phyloP scores from a whole-genome alignment of 2,888 invertebrate species.

The Sicus ferrugineus region DNA sequence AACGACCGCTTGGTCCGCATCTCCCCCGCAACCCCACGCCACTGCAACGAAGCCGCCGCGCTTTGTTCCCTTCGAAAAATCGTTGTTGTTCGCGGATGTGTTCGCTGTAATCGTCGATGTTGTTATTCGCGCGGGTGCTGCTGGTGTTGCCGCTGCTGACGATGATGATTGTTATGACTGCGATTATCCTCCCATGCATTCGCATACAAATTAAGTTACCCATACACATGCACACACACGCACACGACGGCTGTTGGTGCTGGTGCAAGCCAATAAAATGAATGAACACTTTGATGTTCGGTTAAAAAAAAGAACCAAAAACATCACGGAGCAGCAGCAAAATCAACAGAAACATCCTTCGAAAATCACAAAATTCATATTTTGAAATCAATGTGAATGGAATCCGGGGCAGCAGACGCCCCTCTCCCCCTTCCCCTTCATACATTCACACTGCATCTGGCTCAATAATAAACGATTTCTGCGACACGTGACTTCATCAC shows the following conservation, averaged over 20 bases:
- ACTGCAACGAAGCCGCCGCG: neutral
- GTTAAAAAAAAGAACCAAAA: too few relatives aligned
- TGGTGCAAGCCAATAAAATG: slow-evolving; percentile 19
- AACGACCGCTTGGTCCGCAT: too few relatives aligned
- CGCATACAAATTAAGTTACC: slow-evolving; percentile 36
- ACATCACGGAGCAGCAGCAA: slow-evolving; percentile 4
- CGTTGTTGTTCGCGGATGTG: slow-evolving; percentile 1
- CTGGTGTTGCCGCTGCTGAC: slow-evolving; percentile 15
- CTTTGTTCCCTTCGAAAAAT: neutral
- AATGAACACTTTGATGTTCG: slow-evolving; percentile 34
- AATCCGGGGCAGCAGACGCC: neutral
- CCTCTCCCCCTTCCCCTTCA: neutral
- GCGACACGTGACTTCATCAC: slow-evolving; percentile 33
- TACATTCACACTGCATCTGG: neutral
- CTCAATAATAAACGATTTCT: slow-evolving; percentile 27
- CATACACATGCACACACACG: slow-evolving; percentile 3
- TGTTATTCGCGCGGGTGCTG: slow-evolving; percentile 5
- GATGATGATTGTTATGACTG: slow-evolving; percentile 35
- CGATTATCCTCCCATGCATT: slow-evolving; percentile 36
- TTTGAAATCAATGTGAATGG: neutral
- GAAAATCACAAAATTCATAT: slow-evolving; percentile 24
- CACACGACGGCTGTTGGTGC: neutral
- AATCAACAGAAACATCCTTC: slow-evolving; percentile 20
- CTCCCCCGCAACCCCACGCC: too few relatives aligned
- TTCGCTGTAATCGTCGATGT: slow-evolving; percentile 5